Base-by-base conservation (phyloP, 2,888 invertebrate genomes). In the Archips crataeganus region DNA sequence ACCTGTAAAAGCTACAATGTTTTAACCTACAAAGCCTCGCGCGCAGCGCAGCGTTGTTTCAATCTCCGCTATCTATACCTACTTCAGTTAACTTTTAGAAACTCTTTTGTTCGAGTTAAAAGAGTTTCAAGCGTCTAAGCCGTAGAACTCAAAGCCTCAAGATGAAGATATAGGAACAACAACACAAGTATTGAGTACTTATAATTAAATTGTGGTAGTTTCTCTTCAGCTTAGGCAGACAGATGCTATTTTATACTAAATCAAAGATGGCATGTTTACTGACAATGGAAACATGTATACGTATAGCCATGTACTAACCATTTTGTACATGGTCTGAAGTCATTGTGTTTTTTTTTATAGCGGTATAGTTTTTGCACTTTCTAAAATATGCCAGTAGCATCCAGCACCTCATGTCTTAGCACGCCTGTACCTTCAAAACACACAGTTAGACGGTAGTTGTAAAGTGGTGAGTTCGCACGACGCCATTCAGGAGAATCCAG, bases 1-100 rank as follows among this genome's bases (percentile, higher is more conserved):
- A 69, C 59, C 59, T 59, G 63, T 64, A 60, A 59, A 73, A 74
- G 59, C 73, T 74, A 69, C 73, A 69, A 70, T 74, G 51, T 70
- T 70, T 70, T 61, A 64, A 74, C 69, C 70, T 47, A 70, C 51
- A 61, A 70, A 70, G 45, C 45, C 45, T 36, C 34, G 36, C 65
- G n/a, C 59, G 13, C n/a, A 65, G n/a, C 59, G 13, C n/a, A 65
- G 69, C 65, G 64, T 64, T 51, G 60, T 51, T 64, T 64, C 60
- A 65, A 74, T 74, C 69, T 72, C 36, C 42, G 42, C 23, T 71
- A 49, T 49, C 4, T 49, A 4, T 49, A n/a, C 5, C n/a, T 49
- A n/a, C 49, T 49, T 49, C 49, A 49, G n/a, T 49, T 39, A 5
- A 49, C 49, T 49, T 45, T 45, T 11, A 45, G 45, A 11, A 11